Base-by-base conservation (phyloP, 2,113 vertebrate species). In the Lycaon pictus region DNA sequence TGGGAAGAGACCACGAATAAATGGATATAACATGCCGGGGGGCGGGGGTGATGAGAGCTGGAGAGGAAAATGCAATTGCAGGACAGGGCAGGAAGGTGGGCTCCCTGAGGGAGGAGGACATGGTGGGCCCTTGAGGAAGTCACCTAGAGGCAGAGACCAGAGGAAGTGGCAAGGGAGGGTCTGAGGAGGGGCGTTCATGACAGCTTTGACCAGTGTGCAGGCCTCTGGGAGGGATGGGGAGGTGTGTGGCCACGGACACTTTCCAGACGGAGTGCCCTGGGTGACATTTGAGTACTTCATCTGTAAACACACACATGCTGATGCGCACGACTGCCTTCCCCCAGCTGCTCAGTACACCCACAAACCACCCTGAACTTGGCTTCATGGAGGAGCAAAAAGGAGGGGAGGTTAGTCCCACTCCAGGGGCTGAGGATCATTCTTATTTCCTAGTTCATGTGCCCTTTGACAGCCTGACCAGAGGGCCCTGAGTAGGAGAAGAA, bases 341-440 rank as follows among this genome's bases (percentile, higher is more conserved):
- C 60, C 2, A 12, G 19, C 10, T 0, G 0, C 11, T 11, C 37
- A 27, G 17, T 9, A 27, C 1, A 7, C 29, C 35, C 8, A 1
- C 11, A 62, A 32, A 35, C 22, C 8, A 11, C 51, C 43, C 60
- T 17, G 43, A 53, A 25, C 35, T 1, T 13, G 58, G 53, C 11
- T 27, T 60, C 35, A 2, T 2, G 5, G 43, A 37, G 11, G 79
- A 23, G 16, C 62, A 0, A 1, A 4, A 19, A 35, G 58, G 11
- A 1, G 1, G 11, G 6, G 32, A 3, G 27, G 0, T 6, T 32
- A 17, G 13, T 9, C 43, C 7, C 25, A 4, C 13, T 7, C 27
- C 4, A 0, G 56, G 55, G 2, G 3, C 9, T 2, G 7, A 1
- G 20, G 11, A 3, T 1, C 0, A 0, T 2, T 5, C 48, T 7